Conservation (phyloP, 2,888 invertebrate species). For the Eristalis tenax region DNA sequence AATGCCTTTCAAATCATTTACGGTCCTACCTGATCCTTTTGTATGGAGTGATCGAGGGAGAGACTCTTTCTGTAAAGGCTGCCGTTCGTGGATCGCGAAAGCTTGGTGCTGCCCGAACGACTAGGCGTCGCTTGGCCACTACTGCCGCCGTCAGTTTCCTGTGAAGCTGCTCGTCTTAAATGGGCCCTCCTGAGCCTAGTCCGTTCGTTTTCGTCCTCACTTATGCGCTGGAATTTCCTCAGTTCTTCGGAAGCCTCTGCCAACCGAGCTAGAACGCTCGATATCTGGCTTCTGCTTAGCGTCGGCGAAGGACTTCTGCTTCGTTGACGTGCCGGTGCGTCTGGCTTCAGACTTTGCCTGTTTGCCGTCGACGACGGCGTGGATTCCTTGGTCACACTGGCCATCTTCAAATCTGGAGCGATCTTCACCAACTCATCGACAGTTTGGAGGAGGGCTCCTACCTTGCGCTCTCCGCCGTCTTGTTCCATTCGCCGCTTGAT, state of each 20-base stretch:
- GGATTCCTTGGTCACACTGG: slow-evolving; percentile 76
- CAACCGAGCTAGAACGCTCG: slow-evolving; percentile 83
- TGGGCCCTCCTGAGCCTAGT: slow-evolving; percentile 81
- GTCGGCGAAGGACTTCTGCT: slow-evolving; percentile 79
- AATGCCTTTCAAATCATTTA: neutral
- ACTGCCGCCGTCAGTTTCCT: slow-evolving; percentile 85
- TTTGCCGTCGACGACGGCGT: slow-evolving; percentile 69
- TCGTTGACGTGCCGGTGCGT: slow-evolving; percentile 75
- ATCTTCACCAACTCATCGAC: slow-evolving; percentile 90
- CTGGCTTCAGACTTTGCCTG: slow-evolving; percentile 77
- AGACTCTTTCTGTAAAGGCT: slow-evolving; percentile 87
- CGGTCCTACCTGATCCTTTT: slow-evolving; percentile 80
- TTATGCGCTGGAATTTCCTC: slow-evolving; percentile 82
- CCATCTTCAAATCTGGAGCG: slow-evolving; percentile 86
- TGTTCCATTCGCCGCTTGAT: slow-evolving; percentile 84
- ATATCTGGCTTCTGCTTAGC: slow-evolving; percentile 77
- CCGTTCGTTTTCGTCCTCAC: slow-evolving; percentile 83
- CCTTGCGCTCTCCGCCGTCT: slow-evolving; percentile 89
- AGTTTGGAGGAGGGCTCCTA: slow-evolving; percentile 88
- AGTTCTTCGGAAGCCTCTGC: slow-evolving; percentile 88
- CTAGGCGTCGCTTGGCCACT: slow-evolving; percentile 78
- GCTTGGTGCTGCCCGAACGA: slow-evolving; percentile 77
- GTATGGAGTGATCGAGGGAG: slow-evolving; percentile 86
- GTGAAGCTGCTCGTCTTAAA: slow-evolving; percentile 83
- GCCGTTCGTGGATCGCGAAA: slow-evolving; percentile 81